These are phyloP conservation scores for Augochlora pura DNA, from an alignment of 1,140 invertebrate genomes.

Conservation along the genomic window DNA sequence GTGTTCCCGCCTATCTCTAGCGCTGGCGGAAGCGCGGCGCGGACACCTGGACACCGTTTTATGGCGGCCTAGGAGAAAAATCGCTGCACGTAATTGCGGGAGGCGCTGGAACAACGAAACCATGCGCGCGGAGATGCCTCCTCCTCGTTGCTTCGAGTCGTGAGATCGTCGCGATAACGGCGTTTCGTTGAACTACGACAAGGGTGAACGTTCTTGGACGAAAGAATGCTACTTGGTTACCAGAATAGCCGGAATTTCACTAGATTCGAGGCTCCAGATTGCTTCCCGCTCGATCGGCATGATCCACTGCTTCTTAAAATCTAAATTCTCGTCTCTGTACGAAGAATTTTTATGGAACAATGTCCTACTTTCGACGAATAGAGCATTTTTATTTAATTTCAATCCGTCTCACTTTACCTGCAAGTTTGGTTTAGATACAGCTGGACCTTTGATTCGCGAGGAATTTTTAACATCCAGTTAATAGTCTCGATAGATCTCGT, in stretches of 20 bases:
- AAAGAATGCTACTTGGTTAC: neutral
- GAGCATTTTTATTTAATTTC: no score
- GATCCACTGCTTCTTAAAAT: no score
- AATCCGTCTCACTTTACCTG: no score
- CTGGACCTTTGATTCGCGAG: no score
- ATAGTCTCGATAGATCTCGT: no score
- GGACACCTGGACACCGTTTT: neutral
- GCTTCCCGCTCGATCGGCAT: no score
- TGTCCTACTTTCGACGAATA: no score
- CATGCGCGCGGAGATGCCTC: neutral
- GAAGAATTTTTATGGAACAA: no score
- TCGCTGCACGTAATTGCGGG: neutral
- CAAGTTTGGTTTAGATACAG: no score
- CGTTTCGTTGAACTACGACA: neutral
- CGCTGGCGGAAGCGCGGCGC: neutral
- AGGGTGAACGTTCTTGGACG: slow-evolving; percentile 13
- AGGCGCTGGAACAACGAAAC: neutral
- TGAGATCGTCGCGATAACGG: slow-evolving; percentile 19
- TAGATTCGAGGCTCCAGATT: no score
- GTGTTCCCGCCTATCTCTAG: neutral
- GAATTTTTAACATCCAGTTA: no score
- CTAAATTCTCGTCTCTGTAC: no score
- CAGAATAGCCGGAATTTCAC: neutral
- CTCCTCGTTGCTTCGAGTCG: neutral
- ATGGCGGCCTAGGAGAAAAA: neutral